A percentile compares a stretch with the other conserved stretches of the same genome.
Evolutionary conservation across 2,113 vertebrate genomes (phyloP).

Genomic region (Gasterosteus aculeatus): DNA sequence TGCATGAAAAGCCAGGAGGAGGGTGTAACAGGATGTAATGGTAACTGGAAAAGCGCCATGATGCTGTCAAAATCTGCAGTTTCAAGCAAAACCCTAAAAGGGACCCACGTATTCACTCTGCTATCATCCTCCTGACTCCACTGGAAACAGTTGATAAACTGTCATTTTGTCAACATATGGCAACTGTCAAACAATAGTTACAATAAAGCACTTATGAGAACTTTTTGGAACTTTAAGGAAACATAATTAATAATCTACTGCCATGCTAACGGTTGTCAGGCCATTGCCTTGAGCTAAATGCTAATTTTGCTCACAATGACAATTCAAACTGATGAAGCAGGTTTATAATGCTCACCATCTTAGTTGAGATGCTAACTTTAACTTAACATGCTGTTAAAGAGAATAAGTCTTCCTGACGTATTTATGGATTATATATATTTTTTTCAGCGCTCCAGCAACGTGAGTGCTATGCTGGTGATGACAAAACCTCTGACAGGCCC

Average conservation of each 20-base stretch:
- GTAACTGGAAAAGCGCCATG: background rate
- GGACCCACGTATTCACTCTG: background rate
- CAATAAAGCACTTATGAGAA: background rate
- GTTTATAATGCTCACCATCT: background rate
- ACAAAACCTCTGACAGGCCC: constrained; percentile 93
- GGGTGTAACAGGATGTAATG: constrained; percentile 2
- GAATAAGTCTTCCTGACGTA: background rate
- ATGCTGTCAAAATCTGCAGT: constrained; percentile 8
- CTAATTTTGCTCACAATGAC: background rate
- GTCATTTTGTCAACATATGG: constrained; percentile 1
- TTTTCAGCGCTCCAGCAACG: constrained; percentile 90
- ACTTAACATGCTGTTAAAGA: background rate
- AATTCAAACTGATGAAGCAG: background rate
- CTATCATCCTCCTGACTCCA: constrained; percentile 6
- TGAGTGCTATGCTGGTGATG: constrained; percentile 95
- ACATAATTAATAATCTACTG: background rate
- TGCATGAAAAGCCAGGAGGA: background rate
- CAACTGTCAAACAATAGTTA: background rate
- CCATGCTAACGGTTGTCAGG: background rate
- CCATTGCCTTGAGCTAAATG: background rate
- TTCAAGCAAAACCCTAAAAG: background rate
- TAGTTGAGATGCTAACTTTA: background rate
- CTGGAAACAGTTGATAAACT: background rate
- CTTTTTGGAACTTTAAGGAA: background rate
- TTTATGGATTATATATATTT: constrained; percentile 2